Evolutionary conservation across 1,140 invertebrate species (phyloP), one percentile per base, ranked within the genome.

Genomic region (Manduca sexta): DNA sequence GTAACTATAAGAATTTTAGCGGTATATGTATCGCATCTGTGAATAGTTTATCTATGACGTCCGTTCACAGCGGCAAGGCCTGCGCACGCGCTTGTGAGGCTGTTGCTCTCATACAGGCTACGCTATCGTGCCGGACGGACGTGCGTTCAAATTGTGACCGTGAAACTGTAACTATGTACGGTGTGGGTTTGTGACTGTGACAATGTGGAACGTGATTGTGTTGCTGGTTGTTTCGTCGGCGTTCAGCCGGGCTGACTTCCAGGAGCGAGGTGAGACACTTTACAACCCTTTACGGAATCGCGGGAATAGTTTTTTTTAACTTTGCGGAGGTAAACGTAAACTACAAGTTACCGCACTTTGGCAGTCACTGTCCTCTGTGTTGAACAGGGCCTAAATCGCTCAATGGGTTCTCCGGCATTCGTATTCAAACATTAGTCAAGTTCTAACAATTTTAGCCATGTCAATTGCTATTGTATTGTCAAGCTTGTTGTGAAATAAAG

Each of bases 181-280:
- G 56, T 61, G 51, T 61, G 57, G 66, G 52, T 56, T 60, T 67
- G 64, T 70, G 62, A 61, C 49, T 56, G 62, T 72, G 73, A 54
- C 56, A 64, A 75, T 76, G 69, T 69, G 70, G 60, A 69, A 54
- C 52, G 45, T 66, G 45, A 45, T 54, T 33, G 45, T 73, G 34
- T 29, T 78, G 45, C 33, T 64, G 31, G 52, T 45, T 16, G 16
- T 34, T n/a, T 15, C 63, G 45, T 58, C 64, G n/a, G 41, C 54
- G 43, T 56, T 64, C 56, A 58, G 51, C 59, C 45, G 31, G 31
- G 74, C 74, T 21, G 74, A 78, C 7, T 51, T 81, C 15, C 74
- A 81, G 56, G 77, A 81, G 55, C 68, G 73, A 81, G 77, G 77
- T 78, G 49, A 68, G 68, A 35, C n/a, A n/a, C n/a, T n/a, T n/a